Evolutionary conservation across 1,140 invertebrate genomes (phyloP), one percentile per base, ranked within the genome.

Genomic region (Gonatopus flavifemur): DNA sequence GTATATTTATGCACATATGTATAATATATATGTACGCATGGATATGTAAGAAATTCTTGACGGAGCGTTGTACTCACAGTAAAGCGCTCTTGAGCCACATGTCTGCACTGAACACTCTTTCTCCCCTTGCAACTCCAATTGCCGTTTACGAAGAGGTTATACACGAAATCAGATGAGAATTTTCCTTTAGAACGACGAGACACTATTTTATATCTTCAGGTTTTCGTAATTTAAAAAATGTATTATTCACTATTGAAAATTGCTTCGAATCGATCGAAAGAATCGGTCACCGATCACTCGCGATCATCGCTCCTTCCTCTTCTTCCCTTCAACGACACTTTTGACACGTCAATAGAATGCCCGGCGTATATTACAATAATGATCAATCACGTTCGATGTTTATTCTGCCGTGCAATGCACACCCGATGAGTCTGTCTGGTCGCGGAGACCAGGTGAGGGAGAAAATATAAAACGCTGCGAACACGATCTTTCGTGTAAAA

Each of bases 11-110:
- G n/a, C n/a, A n/a, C n/a, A n/a, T n/a, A n/a, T n/a, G n/a, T n/a
- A n/a, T n/a, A n/a, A n/a, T n/a, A n/a, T n/a, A n/a, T n/a, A n/a
- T n/a, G n/a, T n/a, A n/a, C n/a, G n/a, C n/a, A n/a, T n/a, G n/a
- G n/a, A n/a, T n/a, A n/a, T n/a, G 12, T 18, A 16, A 9, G 16
- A 19, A 9, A 40, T 35, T 16, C 21, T 4, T 13, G 30, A 25
- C 51, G 18, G 32, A 35, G 20, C 25, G n/a, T 47, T 37, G 49
- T 72, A 76, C 74, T 76, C 62, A 76, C 74, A 76, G 54, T 19
- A 74, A 44, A 49, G 53, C 63, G 54, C 58, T 64, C 58, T 62
- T 70, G 52, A 69, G 66, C 72, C 68, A 74, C 74, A 76, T 76
- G 64, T 74, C 66, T 70, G 60, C 62, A 67, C 64, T 64, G 55